Conservation (phyloP, 2,797 vertebrate genomes). For the Synanceia verrucosa region DNA sequence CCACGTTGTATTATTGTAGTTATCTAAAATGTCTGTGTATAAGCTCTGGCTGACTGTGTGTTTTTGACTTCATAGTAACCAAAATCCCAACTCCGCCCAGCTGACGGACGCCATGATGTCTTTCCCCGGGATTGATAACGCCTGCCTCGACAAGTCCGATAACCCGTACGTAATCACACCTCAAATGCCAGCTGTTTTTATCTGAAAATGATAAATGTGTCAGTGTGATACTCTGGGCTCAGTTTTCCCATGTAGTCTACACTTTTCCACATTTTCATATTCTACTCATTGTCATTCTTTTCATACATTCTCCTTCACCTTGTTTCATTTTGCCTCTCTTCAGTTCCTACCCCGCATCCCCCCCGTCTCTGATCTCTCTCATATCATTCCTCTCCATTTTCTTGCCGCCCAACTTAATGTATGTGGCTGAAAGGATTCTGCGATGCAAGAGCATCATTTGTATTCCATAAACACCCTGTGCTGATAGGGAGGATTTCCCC, state of each 20-base stretch:
- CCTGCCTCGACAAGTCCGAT: slow-evolving; percentile 81
- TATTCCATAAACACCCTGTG: slow-evolving; percentile 78
- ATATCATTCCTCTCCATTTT: slow-evolving; percentile 47
- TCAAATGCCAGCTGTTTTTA: slow-evolving; percentile 2
- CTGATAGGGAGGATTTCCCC: slow-evolving; percentile 77
- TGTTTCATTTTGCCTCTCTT: slow-evolving; percentile 54
- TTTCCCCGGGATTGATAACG: slow-evolving; percentile 90
- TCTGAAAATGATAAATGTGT: background rate
- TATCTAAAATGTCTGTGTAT: background rate
- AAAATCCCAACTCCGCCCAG: slow-evolving; percentile 79
- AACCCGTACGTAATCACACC: slow-evolving; percentile 74
- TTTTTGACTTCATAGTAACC: slow-evolving; percentile 81
- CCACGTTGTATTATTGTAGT: background rate
- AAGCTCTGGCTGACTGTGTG: background rate
- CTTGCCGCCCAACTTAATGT: slow-evolving; percentile 41
- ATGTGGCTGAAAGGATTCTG: slow-evolving; percentile 59
- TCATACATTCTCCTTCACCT: slow-evolving; percentile 26
- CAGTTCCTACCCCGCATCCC: slow-evolving; percentile 20
- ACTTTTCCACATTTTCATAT: slow-evolving; percentile 21
- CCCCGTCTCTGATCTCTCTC: slow-evolving; percentile 23
- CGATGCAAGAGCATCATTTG: slow-evolving; percentile 68
- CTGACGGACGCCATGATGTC: slow-evolving; percentile 87
- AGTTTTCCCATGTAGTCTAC: background rate
- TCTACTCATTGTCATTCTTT: slow-evolving; percentile 52
- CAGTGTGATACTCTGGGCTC: background rate